Evolutionary conservation across 2,888 invertebrate species (phyloP), one percentile per base, ranked within the genome.

Genomic region (Cheilosia vulpina): DNA sequence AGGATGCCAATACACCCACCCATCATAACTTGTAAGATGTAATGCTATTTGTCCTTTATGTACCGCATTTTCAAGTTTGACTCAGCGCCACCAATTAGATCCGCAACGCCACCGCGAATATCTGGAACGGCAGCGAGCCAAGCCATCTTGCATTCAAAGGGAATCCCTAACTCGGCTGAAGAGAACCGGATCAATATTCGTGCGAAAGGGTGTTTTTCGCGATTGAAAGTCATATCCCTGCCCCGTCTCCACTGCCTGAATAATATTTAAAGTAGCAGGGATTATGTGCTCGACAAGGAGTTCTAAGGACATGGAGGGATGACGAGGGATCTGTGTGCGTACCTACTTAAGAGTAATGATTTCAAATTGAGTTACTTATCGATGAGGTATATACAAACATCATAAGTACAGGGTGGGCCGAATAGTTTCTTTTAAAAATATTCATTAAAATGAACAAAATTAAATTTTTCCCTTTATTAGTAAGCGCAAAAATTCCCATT

Each of bases 151-250:
- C 24, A 52, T 13, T 52, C 24, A 52, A 52, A 52, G 52, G 24
- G 52, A 52, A 52, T 19, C 2, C 24, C 15, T 13, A 52, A 52
- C 13, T 2, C 31, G 31, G 24, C 24, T 6, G 4, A 0, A 4
- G 19, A 11, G 52, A 21, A 52, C 2, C 7, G 45, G 52, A 52
- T 52, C 52, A 52, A 52, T 52, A 24, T 52, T 52, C 21, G 24
- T 24, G 52, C 52, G 13, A 52, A 5, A 24, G 19, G 3, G 19
- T 4, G 21, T 52, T 52, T 11, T 11, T 34, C 1, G 11, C 34
- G 9, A 13, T 13, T 52, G 11, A 17, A 52, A 21, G 21, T 13
- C 4, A 17, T 52, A 6, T 15, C 11, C 24, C 21, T 52, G 11
- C 9, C n/a, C 17, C 15, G 17, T 17, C 9, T 17, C 4, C 45